Conservation (phyloP, 2,797 vertebrate species). For the Allochrocebus solatus region DNA sequence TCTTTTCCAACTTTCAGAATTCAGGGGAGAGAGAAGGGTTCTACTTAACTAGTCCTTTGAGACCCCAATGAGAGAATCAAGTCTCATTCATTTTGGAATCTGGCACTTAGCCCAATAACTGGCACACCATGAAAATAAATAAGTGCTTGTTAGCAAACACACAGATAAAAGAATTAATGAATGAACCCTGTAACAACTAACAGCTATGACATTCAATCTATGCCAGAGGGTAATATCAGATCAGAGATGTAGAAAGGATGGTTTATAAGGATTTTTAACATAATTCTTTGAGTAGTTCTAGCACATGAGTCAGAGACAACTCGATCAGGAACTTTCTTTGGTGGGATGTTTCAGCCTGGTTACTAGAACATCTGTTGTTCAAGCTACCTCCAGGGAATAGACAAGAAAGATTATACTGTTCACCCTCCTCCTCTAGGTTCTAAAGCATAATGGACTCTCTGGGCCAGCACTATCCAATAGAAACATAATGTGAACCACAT, state of each 20-base stretch:
- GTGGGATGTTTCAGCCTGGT: too few species aligned
- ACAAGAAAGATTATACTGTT: background rate
- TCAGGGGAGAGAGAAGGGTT: background rate
- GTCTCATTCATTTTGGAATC: background rate
- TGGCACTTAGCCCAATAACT: background rate
- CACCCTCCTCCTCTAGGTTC: background rate
- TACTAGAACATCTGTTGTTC: background rate
- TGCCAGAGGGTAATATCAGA: background rate
- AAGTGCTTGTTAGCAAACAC: background rate
- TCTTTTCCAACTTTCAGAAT: background rate
- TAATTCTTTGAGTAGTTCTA: background rate
- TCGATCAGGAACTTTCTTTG: background rate
- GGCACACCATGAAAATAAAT: background rate
- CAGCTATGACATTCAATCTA: background rate
- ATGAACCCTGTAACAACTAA: background rate
- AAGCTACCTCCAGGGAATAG: background rate
- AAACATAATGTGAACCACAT: background rate
- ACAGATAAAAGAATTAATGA: background rate
- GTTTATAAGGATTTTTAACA: background rate
- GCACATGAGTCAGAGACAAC: background rate
- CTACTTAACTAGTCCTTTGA: background rate
- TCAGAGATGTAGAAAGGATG: accelerated
- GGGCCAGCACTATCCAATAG: background rate
- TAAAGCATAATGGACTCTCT: background rate
- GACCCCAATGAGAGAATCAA: background rate